These are phyloP conservation scores for Drosophila pectinifera DNA, from an alignment of 1,140 invertebrate genomes.

Conservation along the genomic window DNA sequence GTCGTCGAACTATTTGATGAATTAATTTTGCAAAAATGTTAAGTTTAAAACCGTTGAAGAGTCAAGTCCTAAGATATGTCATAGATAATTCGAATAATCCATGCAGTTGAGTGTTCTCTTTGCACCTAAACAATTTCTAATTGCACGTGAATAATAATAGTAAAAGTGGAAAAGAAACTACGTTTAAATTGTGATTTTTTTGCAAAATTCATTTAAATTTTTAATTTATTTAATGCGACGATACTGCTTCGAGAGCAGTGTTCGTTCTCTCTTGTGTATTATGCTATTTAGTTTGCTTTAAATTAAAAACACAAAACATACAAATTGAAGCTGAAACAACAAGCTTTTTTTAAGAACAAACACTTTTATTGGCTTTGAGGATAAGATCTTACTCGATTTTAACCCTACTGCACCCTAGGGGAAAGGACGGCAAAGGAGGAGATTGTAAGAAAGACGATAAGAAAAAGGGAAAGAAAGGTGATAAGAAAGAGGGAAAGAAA, in stretches of 20 bases:
- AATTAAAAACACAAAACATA: conserved; percentile 61
- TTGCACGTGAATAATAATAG: conserved; percentile 47
- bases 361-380: conserved; percentile 1
- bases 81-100: conserved; percentile 70
- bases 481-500: background rate
- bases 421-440: conserved; percentile 2
- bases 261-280: conserved; percentile 64
- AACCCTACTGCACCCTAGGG: conserved; percentile 19
- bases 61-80: conserved; percentile 43
- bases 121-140: conserved; percentile 58
- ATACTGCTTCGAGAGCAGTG: conserved; percentile 59
- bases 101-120: conserved; percentile 53
- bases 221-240: conserved; percentile 50
- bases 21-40: conserved; percentile 63
- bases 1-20: conserved; percentile 29
- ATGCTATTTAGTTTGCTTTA: conserved; percentile 71
- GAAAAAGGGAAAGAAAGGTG: background rate
- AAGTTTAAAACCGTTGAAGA: conserved; percentile 50
- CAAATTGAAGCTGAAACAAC: conserved; percentile 22
- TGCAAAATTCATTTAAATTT: conserved; percentile 62
- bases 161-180: conserved; percentile 30
- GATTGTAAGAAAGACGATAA: conserved; percentile 4
- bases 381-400: background rate
- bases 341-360: conserved; percentile 4
- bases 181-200: conserved; percentile 56